Evolutionary conservation across 2,113 vertebrate genomes (phyloP).

Genomic region (Phylloscopus trochilus): DNA sequence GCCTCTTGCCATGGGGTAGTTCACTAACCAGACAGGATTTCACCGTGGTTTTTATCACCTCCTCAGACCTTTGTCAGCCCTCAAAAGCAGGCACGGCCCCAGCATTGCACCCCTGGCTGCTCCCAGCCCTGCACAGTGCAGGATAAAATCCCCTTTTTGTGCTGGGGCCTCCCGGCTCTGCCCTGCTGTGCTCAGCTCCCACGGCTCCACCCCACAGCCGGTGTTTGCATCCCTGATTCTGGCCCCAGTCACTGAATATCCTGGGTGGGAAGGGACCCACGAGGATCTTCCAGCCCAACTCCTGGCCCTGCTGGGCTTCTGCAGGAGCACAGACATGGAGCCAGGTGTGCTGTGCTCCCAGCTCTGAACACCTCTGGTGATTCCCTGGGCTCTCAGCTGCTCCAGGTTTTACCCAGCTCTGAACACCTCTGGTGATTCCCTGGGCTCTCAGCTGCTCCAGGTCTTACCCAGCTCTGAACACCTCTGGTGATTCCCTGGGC

Average conservation of each 20-base stretch:
- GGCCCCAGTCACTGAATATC: neutral
- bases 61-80: neutral
- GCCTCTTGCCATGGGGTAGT: neutral
- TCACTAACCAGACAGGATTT: neutral
- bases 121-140: too few relatives aligned
- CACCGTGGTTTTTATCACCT: neutral
- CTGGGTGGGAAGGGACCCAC: neutral
- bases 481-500: neutral
- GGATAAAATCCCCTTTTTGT: neutral
- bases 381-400: neutral
- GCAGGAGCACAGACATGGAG: neutral
- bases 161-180: neutral
- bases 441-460: neutral
- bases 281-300: rapidly evolving
- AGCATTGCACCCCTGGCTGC: neutral
- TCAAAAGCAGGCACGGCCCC: neutral
- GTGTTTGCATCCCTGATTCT: rapidly evolving
- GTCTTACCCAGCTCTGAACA: neutral
- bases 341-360: too few relatives aligned
- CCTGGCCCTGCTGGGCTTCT: neutral
- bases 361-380: neutral
- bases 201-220: neutral
- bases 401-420: too few relatives aligned
- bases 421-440: neutral
- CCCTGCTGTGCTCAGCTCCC: neutral